Evolutionary conservation across 2,113 vertebrate genomes (phyloP).

Genomic region (Tetrax tetrax): DNA sequence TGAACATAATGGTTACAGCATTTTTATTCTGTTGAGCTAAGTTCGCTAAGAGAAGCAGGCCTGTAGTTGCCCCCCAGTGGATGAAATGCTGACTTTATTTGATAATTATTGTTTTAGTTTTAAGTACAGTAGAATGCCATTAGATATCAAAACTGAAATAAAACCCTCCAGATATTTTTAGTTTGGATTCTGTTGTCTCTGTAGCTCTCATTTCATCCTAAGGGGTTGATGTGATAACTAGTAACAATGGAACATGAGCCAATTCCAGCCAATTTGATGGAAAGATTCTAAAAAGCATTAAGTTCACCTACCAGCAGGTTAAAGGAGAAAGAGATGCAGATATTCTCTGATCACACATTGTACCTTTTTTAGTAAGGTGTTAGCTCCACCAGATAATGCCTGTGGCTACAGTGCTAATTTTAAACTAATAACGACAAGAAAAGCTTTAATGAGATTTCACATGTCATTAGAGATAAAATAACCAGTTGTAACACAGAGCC

Average conservation of each 20-base stretch:
- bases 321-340: background rate
- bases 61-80: background rate
- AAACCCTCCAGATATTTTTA: background rate
- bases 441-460: background rate
- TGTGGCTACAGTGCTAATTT: background rate
- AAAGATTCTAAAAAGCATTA: background rate
- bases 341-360: background rate
- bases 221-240: background rate
- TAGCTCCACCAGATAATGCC: background rate
- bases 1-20: background rate
- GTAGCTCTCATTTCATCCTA: background rate
- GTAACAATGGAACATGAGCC: background rate
- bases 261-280: background rate
- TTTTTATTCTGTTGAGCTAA: background rate
- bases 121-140: background rate
- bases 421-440: background rate
- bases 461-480: background rate
- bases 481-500: background rate
- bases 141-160: background rate
- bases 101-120: background rate
- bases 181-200: background rate
- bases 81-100: background rate
- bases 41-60: background rate
- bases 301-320: background rate
- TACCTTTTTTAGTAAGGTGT: background rate